Evolutionary conservation across 2,797 vertebrate genomes (phyloP), one percentile per base, ranked within the genome.

Genomic region (Rhodeus uyekii): DNA sequence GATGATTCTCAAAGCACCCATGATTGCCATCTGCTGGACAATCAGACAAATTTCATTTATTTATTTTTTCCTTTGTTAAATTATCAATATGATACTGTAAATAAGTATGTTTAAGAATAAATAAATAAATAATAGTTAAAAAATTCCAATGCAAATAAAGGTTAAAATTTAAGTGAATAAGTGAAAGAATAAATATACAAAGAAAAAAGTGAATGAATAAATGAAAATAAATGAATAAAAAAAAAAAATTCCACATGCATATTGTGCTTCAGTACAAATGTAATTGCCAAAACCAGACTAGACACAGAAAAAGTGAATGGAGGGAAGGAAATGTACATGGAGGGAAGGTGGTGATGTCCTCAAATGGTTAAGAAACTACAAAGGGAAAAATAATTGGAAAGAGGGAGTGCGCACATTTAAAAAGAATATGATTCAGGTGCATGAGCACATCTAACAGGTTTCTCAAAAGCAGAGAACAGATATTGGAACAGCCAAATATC

Each of bases 11-110:
- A 71, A 4, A 46, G n/a, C 39, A 13, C n/a, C 27, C 64, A n/a
- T n/a, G n/a, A n/a, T 67, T 84, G 83, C 61, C 78, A 76, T 44
- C 78, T 84, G 53, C 64, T 85, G 82, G 84, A 53, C 58, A 27
- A 32, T 61, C 38, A 27, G 13, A 34, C 8, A n/a, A 18, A 2
- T 50, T 53, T 46, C 1, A 3, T 39, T 42, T n/a, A n/a, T n/a
- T 18, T 9, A 5, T 7, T 44, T 65, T 71, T 64, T 85, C 13
- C 8, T 58, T 55, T 34, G 22, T 34, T 42, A 29, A 27, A 46
- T 9, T 16, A 60, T 19, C 29, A 9, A 63, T 19, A 34, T 3
- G 3, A 46, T 16, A 53, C 12, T 8, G 1, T 13, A 36, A 53
- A 48, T 18, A 44, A 27, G n/a, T 24, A 39, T 1, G 58, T 8